A percentile compares a stretch with the other conserved stretches of the same genome.
Evolutionary conservation across 2,888 invertebrate genomes (phyloP).

Genomic region (Entomobrya multifasciata): DNA sequence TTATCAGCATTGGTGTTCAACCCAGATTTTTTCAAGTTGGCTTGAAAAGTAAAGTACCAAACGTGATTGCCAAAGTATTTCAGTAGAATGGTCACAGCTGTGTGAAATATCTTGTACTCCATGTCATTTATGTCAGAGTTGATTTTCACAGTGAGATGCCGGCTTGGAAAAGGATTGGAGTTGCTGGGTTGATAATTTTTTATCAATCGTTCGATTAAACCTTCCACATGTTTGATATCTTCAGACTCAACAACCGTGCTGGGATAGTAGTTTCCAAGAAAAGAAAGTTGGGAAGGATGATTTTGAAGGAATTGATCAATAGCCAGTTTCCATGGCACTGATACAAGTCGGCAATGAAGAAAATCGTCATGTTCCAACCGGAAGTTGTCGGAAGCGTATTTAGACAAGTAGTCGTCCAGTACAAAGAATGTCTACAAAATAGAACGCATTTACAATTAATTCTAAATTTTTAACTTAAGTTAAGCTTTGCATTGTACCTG

Average conservation of each 20-base stretch:
- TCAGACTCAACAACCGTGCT: background rate
- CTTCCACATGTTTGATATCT: background rate
- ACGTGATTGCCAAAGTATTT: background rate
- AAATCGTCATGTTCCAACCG: too few relatives aligned
- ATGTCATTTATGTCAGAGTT: background rate
- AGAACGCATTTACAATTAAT: too few relatives aligned
- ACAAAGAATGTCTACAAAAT: too few relatives aligned
- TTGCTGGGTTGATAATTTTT: too few relatives aligned
- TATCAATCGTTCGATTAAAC: background rate
- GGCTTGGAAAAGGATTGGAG: conserved; percentile 4
- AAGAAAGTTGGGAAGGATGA: background rate
- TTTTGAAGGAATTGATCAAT: background rate
- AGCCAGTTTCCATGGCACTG: background rate
- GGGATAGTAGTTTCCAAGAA: background rate
- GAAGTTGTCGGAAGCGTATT: too few relatives aligned
- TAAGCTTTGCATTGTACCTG: too few relatives aligned
- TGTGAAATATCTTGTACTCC: background rate
- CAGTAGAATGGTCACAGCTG: background rate
- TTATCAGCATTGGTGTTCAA: too few relatives aligned
- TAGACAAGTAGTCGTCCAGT: too few relatives aligned
- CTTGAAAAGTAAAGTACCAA: background rate
- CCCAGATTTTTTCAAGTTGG: too few relatives aligned
- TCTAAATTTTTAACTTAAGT: too few relatives aligned
- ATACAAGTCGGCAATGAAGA: too few relatives aligned
- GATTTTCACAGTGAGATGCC: background rate